Evolutionary conservation across 2,888 invertebrate species (phyloP).

Genomic region (Eupeodes luniger): DNA sequence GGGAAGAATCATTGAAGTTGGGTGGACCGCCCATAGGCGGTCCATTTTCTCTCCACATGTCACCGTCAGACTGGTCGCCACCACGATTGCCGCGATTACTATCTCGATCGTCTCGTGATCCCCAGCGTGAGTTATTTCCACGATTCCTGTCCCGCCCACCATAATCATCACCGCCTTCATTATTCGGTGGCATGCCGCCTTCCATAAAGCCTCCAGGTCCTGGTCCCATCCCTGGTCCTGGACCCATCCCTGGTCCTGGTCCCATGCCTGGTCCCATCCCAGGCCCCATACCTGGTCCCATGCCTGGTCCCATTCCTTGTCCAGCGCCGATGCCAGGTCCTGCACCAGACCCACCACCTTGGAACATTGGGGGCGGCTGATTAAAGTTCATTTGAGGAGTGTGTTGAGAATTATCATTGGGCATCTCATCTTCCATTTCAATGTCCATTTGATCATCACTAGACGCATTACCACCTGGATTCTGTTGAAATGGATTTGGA

Average conservation of each 20-base stretch:
- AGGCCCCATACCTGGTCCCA: slow-evolving; percentile 69
- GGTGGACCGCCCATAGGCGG: slow-evolving; percentile 71
- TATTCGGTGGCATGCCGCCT: slow-evolving; percentile 78
- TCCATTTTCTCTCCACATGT: slow-evolving; percentile 79
- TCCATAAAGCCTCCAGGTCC: slow-evolving; percentile 63
- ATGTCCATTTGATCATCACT: slow-evolving; percentile 92
- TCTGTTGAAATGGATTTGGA: slow-evolving; percentile 80
- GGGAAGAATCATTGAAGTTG: slow-evolving; percentile 77
- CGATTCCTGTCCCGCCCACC: slow-evolving; percentile 79
- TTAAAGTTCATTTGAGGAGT: slow-evolving; percentile 83
- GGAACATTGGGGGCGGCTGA: slow-evolving; percentile 83
- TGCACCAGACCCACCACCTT: slow-evolving; percentile 58
- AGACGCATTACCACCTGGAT: slow-evolving; percentile 79
- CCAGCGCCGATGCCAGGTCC: slow-evolving; percentile 69
- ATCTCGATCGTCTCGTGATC: slow-evolving; percentile 85
- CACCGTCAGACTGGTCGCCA: slow-evolving; percentile 78
- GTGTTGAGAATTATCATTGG: slow-evolving; percentile 73
- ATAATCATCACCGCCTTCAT: slow-evolving; percentile 75
- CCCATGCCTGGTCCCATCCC: not conserved
- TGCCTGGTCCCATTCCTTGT: slow-evolving; percentile 52
- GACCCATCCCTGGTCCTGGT: slow-evolving; percentile 13
- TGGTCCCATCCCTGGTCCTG: slow-evolving; percentile 68
- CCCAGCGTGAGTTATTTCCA: slow-evolving; percentile 79
- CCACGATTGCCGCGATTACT: slow-evolving; percentile 81
- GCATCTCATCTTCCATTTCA: slow-evolving; percentile 88